phyloP scores from a whole-genome alignment of 53 echinoderm and acorn worm genomes.

The Echinometra lucunter region DNA sequence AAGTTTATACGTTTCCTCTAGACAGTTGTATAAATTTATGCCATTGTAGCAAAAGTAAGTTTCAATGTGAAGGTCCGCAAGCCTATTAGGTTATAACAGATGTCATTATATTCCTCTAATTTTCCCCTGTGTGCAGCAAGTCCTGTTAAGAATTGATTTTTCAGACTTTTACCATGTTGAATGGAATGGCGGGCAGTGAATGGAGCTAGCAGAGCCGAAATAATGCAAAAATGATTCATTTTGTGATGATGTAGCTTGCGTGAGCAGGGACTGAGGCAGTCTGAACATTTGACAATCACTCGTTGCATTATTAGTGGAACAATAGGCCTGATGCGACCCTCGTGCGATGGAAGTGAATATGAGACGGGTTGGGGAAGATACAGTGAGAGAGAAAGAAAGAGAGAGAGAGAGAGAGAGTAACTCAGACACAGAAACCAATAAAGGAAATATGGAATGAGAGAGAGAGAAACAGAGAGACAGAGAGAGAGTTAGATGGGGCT shows the following conservation, averaged over 20 bases:
- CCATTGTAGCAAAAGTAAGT: background rate
- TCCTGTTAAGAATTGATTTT: constrained; percentile 12
- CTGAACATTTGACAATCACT: constrained; percentile 3
- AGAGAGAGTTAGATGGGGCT: background rate
- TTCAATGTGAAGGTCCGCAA: background rate
- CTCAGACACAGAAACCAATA: background rate
- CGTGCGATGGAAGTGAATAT: background rate
- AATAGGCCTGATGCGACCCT: background rate
- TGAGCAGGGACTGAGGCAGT: background rate
- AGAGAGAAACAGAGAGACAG: background rate
- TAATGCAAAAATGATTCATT: constrained; percentile 48
- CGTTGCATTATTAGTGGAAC: constrained; percentile 20
- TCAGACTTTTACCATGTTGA: background rate
- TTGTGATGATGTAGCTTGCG: constrained; percentile 38
- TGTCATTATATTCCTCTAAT: background rate
- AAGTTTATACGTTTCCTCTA: too few species aligned
- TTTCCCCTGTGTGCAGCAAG: background rate
- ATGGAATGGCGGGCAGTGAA: background rate
- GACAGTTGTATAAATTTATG: background rate
- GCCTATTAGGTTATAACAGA: background rate
- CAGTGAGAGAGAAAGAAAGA: background rate
- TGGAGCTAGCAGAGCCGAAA: constrained; percentile 32
- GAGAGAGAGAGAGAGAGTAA: background rate
- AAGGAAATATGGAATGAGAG: background rate
- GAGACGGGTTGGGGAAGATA: background rate